phyloP scores from a whole-genome alignment of 1,140 invertebrate species.

The Leptoteleia sp. region DNA sequence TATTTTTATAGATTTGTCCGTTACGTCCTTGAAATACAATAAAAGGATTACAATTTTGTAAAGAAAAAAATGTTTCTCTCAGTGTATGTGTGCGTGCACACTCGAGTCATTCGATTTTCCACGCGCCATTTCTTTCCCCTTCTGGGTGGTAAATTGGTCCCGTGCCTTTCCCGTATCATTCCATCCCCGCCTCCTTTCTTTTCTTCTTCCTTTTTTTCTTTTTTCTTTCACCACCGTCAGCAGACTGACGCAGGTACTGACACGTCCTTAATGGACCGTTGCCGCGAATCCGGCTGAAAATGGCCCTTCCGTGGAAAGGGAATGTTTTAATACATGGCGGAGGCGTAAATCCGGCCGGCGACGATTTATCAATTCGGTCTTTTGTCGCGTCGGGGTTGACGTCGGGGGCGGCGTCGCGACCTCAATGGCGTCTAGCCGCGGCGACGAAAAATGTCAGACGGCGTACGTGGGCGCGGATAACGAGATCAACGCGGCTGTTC shows the following conservation, averaged over 20 bases:
- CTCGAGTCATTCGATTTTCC: constrained; percentile 39
- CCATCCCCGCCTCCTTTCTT: not conserved
- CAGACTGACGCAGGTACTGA: constrained; percentile 32
- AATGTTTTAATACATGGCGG: constrained; percentile 30
- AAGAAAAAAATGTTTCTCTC: no score
- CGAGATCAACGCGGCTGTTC: constrained; percentile 29
- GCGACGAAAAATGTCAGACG: constrained; percentile 10
- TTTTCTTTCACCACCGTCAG: no score
- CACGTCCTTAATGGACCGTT: constrained; percentile 32
- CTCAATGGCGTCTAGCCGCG: constrained; percentile 16
- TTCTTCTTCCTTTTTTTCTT: constrained; percentile 39
- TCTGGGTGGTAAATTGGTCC: constrained; percentile 55
- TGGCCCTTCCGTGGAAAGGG: not conserved
- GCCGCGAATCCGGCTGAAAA: constrained; percentile 26
- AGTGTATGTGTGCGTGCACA: no score
- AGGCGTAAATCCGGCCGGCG: constrained; percentile 21
- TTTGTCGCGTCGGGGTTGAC: constrained; percentile 8
- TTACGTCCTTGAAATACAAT: no score
- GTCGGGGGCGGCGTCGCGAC: not conserved
- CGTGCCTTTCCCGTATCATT: constrained; percentile 25
- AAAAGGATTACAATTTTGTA: no score
- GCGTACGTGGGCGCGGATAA: constrained; percentile 22
- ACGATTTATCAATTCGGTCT: constrained; percentile 10
- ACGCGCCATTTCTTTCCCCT: constrained; percentile 44
- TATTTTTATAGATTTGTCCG: no score